Conservation (phyloP, 92 coral and sea anemone genomes). For the Isaurus tuberculatus region DNA sequence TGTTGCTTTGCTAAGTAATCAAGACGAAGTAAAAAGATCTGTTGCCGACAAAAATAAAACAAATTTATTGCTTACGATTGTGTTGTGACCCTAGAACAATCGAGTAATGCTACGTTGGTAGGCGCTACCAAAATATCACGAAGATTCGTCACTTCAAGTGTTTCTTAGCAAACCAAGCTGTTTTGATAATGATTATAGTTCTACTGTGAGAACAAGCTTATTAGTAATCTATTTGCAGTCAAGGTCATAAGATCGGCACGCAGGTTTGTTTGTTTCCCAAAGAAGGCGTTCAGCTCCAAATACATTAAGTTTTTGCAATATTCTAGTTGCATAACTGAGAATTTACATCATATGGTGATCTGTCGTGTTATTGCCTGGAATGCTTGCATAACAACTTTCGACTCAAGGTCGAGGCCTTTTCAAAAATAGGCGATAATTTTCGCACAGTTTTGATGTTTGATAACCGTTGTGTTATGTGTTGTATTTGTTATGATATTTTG, state of each 20-base stretch:
- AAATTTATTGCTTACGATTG: neutral
- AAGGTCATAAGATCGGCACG: neutral
- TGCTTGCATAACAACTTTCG: neutral
- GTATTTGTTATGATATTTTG: too few relatives aligned
- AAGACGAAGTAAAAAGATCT: neutral
- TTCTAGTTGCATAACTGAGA: neutral
- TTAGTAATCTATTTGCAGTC: neutral
- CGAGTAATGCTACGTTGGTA: neutral
- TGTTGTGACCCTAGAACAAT: neutral
- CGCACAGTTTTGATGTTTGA: neutral
- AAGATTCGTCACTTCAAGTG: conserved; percentile 1
- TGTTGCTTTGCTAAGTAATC: neutral
- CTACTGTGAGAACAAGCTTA: neutral
- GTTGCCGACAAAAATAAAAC: neutral
- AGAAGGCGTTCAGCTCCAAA: neutral
- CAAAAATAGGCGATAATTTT: neutral
- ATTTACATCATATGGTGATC: neutral
- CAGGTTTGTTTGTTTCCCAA: neutral
- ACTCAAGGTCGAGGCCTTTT: neutral
- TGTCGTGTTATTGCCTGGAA: neutral
- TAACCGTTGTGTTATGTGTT: conserved; percentile 1
- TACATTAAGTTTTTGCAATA: neutral
- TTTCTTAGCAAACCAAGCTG: neutral
- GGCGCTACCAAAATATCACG: neutral
- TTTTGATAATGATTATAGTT: neutral